Evolutionary conservation across 2,113 vertebrate species (phyloP).

Genomic region (Tachycineta bicolor): DNA sequence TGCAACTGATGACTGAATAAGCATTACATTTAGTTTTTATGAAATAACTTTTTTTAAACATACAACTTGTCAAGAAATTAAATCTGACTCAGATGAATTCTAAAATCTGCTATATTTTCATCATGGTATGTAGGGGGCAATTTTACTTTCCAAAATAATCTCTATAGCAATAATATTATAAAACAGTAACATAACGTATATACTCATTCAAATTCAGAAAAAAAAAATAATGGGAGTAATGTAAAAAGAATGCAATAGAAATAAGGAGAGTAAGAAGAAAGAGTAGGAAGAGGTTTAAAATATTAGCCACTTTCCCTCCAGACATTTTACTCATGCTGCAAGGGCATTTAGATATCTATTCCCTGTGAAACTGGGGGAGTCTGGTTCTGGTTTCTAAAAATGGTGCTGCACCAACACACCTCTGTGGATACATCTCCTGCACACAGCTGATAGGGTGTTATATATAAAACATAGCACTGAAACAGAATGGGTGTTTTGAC

Average conservation of each 20-base stretch:
- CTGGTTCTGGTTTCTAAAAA: neutral
- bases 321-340: neutral
- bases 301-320: neutral
- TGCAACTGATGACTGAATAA: conserved; percentile 55
- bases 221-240: neutral
- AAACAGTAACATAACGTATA: neutral
- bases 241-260: neutral
- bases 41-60: conserved; percentile 13
- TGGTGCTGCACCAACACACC: neutral
- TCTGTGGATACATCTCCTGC: neutral
- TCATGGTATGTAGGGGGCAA: neutral
- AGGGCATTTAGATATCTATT: neutral
- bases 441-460: neutral
- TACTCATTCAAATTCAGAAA: neutral
- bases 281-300: neutral
- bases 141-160: conserved; percentile 8
- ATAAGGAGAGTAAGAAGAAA: neutral
- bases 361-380: neutral
- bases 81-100: conserved; percentile 32
- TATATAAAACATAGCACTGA: neutral
- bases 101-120: conserved; percentile 43
- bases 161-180: neutral
- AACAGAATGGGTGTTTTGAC: neutral
- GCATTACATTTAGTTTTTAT: neutral
- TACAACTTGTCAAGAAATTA: conserved; percentile 25